phyloP scores from a whole-genome alignment of 2,113 vertebrate species.

The Malurus melanocephalus region DNA sequence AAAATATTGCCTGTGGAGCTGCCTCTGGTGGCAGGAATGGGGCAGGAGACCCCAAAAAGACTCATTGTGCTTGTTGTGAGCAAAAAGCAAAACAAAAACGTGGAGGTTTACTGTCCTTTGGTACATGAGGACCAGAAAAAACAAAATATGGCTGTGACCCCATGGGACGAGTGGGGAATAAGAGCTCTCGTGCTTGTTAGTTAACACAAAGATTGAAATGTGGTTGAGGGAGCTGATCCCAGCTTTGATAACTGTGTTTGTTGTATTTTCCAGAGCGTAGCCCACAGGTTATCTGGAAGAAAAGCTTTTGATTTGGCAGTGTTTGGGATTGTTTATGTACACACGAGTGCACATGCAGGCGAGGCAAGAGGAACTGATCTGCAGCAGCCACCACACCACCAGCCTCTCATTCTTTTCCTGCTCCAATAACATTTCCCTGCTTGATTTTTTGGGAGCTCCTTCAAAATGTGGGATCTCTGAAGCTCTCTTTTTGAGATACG shows the following conservation, averaged over 20 bases:
- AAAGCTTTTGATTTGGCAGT: background rate
- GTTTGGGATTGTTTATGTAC: background rate
- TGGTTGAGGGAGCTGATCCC: background rate
- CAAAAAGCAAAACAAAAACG: background rate
- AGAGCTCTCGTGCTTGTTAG: background rate
- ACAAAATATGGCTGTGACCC: background rate
- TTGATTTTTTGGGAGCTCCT: background rate
- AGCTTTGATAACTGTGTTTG: slow-evolving; percentile 8
- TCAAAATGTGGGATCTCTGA: background rate
- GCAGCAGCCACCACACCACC: background rate
- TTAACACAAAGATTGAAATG: background rate
- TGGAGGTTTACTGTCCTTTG: background rate
- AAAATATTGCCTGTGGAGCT: background rate
- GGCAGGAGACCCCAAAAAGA: background rate
- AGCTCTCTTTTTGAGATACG: background rate
- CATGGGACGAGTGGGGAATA: background rate
- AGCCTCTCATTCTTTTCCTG: background rate
- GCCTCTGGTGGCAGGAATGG: background rate
- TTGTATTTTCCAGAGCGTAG: background rate
- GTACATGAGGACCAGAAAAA: background rate
- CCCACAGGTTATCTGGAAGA: background rate
- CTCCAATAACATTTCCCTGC: background rate
- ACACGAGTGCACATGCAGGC: background rate
- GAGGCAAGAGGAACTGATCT: background rate
- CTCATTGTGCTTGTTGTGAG: background rate